These are phyloP conservation scores for Halichoerus grypus DNA, from an alignment of 2,113 vertebrate genomes.

Conservation along the genomic window DNA sequence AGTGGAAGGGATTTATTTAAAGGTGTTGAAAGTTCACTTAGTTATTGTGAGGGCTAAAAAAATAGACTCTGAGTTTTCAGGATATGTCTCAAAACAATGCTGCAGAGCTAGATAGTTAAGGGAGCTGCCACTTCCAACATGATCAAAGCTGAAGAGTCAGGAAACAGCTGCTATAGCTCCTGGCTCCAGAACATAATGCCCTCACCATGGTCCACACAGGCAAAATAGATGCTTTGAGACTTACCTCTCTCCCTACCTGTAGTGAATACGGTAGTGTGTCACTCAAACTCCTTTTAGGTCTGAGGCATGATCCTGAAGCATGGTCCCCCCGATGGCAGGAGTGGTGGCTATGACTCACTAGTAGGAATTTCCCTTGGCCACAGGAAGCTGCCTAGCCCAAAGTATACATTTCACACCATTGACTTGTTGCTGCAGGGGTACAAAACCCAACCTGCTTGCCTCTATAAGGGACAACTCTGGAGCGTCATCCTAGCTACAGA, in stretches of 20 bases:
- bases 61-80: background rate
- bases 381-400: background rate
- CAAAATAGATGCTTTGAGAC: background rate
- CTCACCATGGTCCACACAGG: background rate
- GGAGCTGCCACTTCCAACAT: background rate
- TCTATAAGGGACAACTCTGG: background rate
- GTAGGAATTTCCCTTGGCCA: background rate
- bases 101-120: background rate
- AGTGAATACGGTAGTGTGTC: background rate
- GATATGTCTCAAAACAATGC: background rate
- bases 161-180: background rate
- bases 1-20: constrained; percentile 9
- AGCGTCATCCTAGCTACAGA: background rate
- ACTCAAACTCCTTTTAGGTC: background rate
- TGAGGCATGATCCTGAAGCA: background rate
- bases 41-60: background rate
- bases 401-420: background rate
- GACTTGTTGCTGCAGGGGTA: background rate
- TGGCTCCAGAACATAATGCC: background rate
- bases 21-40: background rate
- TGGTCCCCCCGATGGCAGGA: background rate
- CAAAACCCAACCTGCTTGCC: background rate
- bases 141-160: background rate
- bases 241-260: background rate
- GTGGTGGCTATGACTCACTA: background rate